A percentile compares a stretch with the other conserved stretches of the same genome.
Evolutionary conservation across 2,888 invertebrate species (phyloP).

Genomic region (Malthinus seriepunctatus): DNA sequence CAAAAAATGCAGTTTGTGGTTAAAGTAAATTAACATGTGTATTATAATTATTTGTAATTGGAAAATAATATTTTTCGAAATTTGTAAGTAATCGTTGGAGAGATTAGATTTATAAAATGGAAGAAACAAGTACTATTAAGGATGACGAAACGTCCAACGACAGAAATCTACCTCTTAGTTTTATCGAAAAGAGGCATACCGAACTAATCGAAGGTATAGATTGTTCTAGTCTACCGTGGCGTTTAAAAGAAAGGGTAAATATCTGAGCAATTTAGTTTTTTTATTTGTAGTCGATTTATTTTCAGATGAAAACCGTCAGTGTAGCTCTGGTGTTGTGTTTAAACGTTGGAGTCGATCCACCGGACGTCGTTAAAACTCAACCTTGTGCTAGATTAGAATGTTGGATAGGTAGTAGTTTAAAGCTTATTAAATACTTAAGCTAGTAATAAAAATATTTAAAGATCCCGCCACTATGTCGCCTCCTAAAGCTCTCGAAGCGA

Average conservation of each 20-base stretch:
- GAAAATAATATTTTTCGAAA: too few species aligned
- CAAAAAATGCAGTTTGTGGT: too few species aligned
- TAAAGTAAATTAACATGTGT: too few species aligned
- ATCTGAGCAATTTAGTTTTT: neutral
- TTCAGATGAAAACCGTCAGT: constrained; percentile 97
- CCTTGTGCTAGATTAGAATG: constrained; percentile 95
- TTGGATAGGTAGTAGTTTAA: constrained; percentile 81
- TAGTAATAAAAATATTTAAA: constrained; percentile 44
- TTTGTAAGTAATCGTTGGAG: too few species aligned
- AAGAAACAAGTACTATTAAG: neutral
- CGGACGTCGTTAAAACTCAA: constrained; percentile 95
- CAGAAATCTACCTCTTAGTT: constrained; percentile 72
- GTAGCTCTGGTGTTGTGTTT: constrained; percentile 96
- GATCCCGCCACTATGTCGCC: constrained; percentile 88
- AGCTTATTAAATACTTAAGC: neutral
- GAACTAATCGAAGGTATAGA: constrained; percentile 71
- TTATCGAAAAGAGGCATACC: constrained; percentile 73
- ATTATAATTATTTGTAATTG: too few species aligned
- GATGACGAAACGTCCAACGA: neutral
- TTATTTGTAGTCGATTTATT: neutral
- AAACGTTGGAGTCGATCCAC: constrained; percentile 99
- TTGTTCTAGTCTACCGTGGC: constrained; percentile 78
- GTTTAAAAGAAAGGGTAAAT: constrained; percentile 87
- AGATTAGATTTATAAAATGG: neutral
- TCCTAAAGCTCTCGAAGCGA: constrained; percentile 89